Conservation (phyloP, 53 echinoderm and acorn worm genomes). For the Holothuria scabra region DNA sequence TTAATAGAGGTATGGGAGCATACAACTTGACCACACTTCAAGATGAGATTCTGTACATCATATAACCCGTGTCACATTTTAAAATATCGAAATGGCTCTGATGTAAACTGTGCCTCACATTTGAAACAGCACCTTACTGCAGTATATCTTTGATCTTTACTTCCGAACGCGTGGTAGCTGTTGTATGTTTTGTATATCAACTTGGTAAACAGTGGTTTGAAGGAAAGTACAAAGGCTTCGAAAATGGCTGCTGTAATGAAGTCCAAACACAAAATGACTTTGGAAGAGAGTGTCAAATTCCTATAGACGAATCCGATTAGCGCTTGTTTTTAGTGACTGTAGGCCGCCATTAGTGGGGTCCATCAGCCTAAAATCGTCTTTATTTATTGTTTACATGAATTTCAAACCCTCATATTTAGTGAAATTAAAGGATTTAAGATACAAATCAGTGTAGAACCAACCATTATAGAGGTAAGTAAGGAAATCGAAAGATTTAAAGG, state of each 20-base stretch:
- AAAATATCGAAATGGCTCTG: not conserved
- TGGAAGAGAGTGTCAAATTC: slow-evolving; percentile 60
- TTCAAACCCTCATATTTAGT: too few relatives aligned
- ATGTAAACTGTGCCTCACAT: slow-evolving; percentile 4
- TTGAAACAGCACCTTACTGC: slow-evolving; percentile 2
- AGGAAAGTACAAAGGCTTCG: slow-evolving; percentile 62
- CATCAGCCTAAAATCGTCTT: too few relatives aligned
- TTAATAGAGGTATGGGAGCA: slow-evolving; percentile 13
- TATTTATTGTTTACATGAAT: too few relatives aligned
- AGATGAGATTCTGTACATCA: slow-evolving; percentile 27
- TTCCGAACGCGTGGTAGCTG: slow-evolving; percentile 51
- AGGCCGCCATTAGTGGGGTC: too few relatives aligned
- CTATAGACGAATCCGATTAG: too few relatives aligned
- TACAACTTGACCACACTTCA: slow-evolving; percentile 32
- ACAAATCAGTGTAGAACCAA: too few relatives aligned
- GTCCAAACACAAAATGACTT: slow-evolving; percentile 59
- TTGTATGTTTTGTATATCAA: slow-evolving; percentile 51
- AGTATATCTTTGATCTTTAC: slow-evolving; percentile 33
- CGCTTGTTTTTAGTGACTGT: too few relatives aligned
- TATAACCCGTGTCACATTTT: not conserved
- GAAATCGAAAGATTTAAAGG: too few relatives aligned
- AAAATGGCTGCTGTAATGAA: slow-evolving; percentile 45
- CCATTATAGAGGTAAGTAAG: too few relatives aligned
- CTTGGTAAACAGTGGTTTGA: slow-evolving; percentile 51
- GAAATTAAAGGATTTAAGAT: too few relatives aligned